Base-by-base conservation (phyloP, 2,797 vertebrate species). In the Coluber constrictor region DNA sequence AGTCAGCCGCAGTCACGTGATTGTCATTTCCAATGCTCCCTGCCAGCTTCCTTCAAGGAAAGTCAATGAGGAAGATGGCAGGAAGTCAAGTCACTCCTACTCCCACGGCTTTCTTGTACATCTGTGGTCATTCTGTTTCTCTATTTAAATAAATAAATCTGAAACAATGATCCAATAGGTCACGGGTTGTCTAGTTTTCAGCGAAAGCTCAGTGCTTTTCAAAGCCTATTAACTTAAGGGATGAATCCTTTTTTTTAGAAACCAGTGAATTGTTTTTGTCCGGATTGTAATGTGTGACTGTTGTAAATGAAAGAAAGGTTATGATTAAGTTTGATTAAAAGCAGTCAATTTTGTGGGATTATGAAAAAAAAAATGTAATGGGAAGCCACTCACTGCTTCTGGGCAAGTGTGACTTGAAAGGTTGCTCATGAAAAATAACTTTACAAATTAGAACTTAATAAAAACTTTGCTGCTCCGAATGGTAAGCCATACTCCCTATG, bases 401-500 rank as follows among this genome's bases (percentile, higher is more conserved):
- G 92, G 94, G 90, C 94, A 92, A 47, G 63, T 32, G 3, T 92
- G 95, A 95, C 95, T 96, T 96, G 59, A 94, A 95, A 94, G 95
- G 87, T 95, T 95, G 92, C 94, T 96, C 94, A 87, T 96, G 97
- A 98, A 97, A 97, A 98, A 98, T 98, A 95, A 95, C 97, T 97
- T 97, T 97, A 97, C 94, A 95, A 97, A 97, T 97, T 96, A 97
- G 96, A 98, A 97, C 96, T 97, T 98, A 97, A 97, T 97, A 97
- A 98, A 97, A 98, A 98, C 97, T 97, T 98, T 96, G 97, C 96
- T 95, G 90, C 96, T 98, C 96, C 96, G 96, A 97, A 97, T 96
- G 93, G 96, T 98, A 97, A 98, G 96, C 97, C 97, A 93, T 93
- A 94, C 96, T 98, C 97, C 97, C 98, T 88, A 95, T 97, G 98